phyloP scores from a whole-genome alignment of 2,113 vertebrate species.

The Hippocampus mohnikei region DNA sequence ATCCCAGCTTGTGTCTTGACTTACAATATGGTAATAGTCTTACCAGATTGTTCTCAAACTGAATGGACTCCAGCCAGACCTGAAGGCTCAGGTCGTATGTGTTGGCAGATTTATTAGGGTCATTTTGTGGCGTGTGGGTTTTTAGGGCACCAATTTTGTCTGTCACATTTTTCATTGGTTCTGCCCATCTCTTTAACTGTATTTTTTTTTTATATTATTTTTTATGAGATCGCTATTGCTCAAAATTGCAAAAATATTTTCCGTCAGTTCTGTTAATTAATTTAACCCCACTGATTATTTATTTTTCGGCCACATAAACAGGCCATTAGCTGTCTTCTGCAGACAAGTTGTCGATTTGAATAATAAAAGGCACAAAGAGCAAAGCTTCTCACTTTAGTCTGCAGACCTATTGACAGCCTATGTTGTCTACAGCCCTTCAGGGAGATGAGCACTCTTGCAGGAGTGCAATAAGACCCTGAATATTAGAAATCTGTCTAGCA shows the following conservation, averaged over 20 bases:
- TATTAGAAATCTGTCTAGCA: conserved; percentile 51
- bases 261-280: conserved; percentile 13
- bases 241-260: conserved; percentile 17
- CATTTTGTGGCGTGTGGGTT: conserved; percentile 39
- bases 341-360: conserved; percentile 21
- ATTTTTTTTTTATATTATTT: neutral
- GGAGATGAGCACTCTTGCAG: conserved; percentile 28
- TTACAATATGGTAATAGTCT: conserved; percentile 60
- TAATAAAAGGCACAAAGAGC: conserved; percentile 23
- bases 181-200: conserved; percentile 35
- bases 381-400: conserved; percentile 29
- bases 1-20: conserved; percentile 28
- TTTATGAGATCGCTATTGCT: neutral
- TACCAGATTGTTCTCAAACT: conserved; percentile 60
- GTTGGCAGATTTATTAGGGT: conserved; percentile 46
- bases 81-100: conserved; percentile 41
- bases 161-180: conserved; percentile 34
- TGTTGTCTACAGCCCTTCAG: conserved; percentile 32
- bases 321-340: conserved; percentile 23
- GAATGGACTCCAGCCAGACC: conserved; percentile 51
- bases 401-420: conserved; percentile 20
- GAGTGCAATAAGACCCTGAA: conserved; percentile 44
- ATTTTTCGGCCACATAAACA: conserved; percentile 27
- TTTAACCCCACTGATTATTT: conserved; percentile 10
- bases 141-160: conserved; percentile 19